Conservation (phyloP, 1,140 invertebrate species). For the Cotesia glomerata region DNA sequence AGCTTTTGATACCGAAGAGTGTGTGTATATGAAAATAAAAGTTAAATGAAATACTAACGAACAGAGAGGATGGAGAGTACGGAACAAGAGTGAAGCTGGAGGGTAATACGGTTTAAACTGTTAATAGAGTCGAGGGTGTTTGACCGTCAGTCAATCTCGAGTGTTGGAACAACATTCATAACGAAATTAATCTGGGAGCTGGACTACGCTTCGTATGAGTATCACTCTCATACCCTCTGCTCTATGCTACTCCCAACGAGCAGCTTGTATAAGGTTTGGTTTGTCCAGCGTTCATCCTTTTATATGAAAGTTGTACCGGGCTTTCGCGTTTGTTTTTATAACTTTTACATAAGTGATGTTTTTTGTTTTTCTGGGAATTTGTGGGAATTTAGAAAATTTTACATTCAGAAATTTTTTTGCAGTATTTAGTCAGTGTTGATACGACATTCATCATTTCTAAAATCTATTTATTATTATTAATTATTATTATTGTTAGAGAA, state of each 20-base stretch:
- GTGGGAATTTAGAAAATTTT: too few relatives aligned
- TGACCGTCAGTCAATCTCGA: constrained; percentile 58
- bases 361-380: too few relatives aligned
- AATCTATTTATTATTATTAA: too few relatives aligned
- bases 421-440: too few relatives aligned
- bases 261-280: not conserved
- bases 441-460: too few relatives aligned
- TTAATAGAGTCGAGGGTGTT: constrained; percentile 58
- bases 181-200: constrained; percentile 61
- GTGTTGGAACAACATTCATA: constrained; percentile 64
- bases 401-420: too few relatives aligned
- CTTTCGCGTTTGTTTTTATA: constrained; percentile 5
- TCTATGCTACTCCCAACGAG: not conserved
- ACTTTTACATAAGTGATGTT: not conserved
- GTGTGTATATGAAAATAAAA: not conserved
- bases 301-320: constrained; percentile 1
- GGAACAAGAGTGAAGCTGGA: constrained; percentile 1
- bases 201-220: not conserved
- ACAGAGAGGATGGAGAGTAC: not conserved
- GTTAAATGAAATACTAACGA: not conserved
- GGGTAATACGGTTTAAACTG: constrained; percentile 58
- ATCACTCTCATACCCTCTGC: constrained; percentile 7
- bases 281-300: constrained; percentile 11
- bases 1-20: too few relatives aligned
- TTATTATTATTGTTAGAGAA: too few relatives aligned